Base-by-base conservation (phyloP, 2,797 vertebrate species). In the Coregonus ussuriensis region DNA sequence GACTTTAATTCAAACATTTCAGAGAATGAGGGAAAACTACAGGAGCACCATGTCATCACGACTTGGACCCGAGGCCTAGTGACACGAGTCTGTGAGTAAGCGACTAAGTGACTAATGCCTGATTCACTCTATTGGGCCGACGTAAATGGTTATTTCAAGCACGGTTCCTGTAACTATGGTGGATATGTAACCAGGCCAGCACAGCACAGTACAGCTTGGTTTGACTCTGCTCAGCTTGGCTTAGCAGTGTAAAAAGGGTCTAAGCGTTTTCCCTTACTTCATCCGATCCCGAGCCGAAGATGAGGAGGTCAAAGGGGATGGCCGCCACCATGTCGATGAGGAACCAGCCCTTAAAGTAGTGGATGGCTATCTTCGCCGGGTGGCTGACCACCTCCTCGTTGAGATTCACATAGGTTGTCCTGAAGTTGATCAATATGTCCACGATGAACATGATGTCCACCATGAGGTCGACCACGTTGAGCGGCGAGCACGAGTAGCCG, bases 381-480 rank as follows among this genome's bases (percentile, higher is more conserved):
- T 99, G 96, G 93, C 98, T 99, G 89, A 99, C 98, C 93, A 99
- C 98, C 86, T 99, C 98, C 91, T 99, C 98, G 71, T 99, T 99
- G 86, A 79, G 80, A 91, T 99, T 99, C 83, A 99, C 97, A 72
- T 99, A 99, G 0, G 98, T 99, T 87, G 98, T 99, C 90, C 98
- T 93, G 93, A 99, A 99, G 96, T 99, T 99, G 84, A 99, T 99
- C 59, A 99, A 95, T 91, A 99, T 99, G 93, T 99, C 97, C 89
- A 99, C 97, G 54, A 99, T 98, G 91, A 99, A 99, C 97, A 99
- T 99, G 89, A 99, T 99, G 94, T 99, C 98, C 92, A 99, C 98
- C 7, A 99, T 98, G 87, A 99, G 95, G 84, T 99, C 98, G 87
- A 99, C 98, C 62, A 99, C 96, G 82, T 99, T 99, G 86, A 99